A percentile compares a stretch with the other conserved stretches of the same genome.
These are phyloP conservation scores for Eupristina koningsbergeri DNA, from an alignment of 1,140 invertebrate genomes.

Conservation along the genomic window DNA sequence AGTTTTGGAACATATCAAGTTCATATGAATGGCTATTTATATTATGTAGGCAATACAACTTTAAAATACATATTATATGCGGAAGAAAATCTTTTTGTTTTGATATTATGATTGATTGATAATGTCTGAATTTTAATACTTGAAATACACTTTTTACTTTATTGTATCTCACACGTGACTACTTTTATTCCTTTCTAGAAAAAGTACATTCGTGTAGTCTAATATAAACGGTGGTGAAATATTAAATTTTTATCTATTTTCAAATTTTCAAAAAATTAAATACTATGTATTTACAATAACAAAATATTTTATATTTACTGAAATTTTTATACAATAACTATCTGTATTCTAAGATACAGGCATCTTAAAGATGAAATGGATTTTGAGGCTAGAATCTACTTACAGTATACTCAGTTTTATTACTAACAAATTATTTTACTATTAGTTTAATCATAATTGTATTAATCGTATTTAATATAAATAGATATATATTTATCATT, in stretches of 20 bases:
- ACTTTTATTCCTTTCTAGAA: constrained; percentile 2
- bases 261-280: neutral
- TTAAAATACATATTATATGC: constrained; percentile 52
- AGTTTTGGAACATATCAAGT: constrained; percentile 40
- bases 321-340: no score
- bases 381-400: neutral
- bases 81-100: constrained; percentile 26
- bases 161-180: constrained; percentile 27
- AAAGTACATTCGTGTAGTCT: constrained; percentile 24
- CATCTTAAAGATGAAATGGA: no score
- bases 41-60: constrained; percentile 32
- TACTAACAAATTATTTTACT: neutral
- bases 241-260: neutral
- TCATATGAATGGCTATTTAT: constrained; percentile 28
- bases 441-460: no score
- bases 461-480: no score
- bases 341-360: no score
- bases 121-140: constrained; percentile 31
- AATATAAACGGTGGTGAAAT: neutral
- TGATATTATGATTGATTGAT: constrained; percentile 48
- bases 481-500: no score
- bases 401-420: neutral
- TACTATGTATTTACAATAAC: neutral
- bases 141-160: constrained; percentile 35
- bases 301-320: no score